Percentiles rank a stretch among this genome's conserved stretches.
Conservation (phyloP, 2,797 vertebrate genomes). For the Hemibagrus guttatus region DNA sequence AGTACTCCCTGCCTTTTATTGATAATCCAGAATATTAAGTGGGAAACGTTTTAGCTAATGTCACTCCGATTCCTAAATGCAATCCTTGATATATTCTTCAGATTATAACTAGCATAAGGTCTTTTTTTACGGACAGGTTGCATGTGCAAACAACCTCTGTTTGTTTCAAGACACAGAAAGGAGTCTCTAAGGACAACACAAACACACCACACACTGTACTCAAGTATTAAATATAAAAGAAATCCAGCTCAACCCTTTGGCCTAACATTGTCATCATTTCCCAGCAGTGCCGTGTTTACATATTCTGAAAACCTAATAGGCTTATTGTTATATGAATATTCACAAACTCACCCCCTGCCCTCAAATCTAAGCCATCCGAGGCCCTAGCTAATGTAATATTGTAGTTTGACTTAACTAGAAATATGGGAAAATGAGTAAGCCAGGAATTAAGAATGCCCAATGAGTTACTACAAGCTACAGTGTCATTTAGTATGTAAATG, state of each 20-base stretch:
- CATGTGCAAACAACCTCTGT: no score
- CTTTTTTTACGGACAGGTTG: neutral
- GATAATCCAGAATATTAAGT: neutral
- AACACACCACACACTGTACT: neutral
- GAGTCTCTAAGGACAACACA: neutral
- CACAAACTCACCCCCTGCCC: slow-evolving; percentile 24
- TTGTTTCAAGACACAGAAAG: neutral
- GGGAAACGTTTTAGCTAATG: neutral
- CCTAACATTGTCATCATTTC: slow-evolving; percentile 12
- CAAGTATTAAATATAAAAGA: neutral
- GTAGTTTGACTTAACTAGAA: slow-evolving; percentile 37
- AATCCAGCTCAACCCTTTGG: neutral
- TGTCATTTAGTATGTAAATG: slow-evolving; percentile 69
- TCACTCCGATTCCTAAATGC: no score
- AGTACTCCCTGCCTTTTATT: neutral
- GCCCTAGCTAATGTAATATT: slow-evolving; percentile 45
- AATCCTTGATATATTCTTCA: neutral
- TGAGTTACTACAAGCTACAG: slow-evolving; percentile 55
- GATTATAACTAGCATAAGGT: neutral
- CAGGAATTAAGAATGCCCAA: slow-evolving; percentile 47
- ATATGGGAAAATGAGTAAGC: slow-evolving; percentile 50
- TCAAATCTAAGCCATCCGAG: slow-evolving; percentile 38
- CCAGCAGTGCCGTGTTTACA: slow-evolving; percentile 30
- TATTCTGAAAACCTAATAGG: slow-evolving; percentile 23
- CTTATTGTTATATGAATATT: slow-evolving; percentile 43